Evolutionary conservation across 2,113 vertebrate species (phyloP).

Genomic region (Cyrtonyx montezumae): DNA sequence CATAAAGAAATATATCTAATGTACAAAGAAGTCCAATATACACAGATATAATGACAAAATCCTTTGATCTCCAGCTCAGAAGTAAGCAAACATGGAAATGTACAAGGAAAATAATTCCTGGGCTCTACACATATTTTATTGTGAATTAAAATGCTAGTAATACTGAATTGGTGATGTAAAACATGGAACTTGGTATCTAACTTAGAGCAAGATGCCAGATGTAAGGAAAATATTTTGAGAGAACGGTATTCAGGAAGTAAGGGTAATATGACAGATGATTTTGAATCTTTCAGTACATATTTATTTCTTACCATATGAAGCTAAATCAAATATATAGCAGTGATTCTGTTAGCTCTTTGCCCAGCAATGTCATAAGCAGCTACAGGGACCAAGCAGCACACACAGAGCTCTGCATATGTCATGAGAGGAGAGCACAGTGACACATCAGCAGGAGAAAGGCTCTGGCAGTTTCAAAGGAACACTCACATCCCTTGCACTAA

Average conservation of each 20-base stretch:
- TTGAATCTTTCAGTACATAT: not conserved
- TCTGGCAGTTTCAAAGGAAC: not conserved
- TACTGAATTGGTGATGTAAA: not conserved
- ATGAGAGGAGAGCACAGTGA: not conserved
- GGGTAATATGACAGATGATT: not conserved
- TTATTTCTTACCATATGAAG: not conserved
- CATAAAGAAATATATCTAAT: not conserved
- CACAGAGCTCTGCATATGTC: accelerated
- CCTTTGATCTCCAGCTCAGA: not conserved
- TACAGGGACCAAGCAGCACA: not conserved
- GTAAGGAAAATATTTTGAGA: not conserved
- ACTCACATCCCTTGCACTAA: accelerated
- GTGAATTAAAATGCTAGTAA: not conserved
- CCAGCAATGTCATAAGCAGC: not conserved
- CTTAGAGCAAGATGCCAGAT: not conserved
- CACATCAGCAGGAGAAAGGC: not conserved
- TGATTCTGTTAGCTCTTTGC: not conserved
- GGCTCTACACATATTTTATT: not conserved
- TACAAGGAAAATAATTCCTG: not conserved
- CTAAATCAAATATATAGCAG: not conserved
- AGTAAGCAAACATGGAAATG: not conserved
- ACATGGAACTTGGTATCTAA: not conserved
- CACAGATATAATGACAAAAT: not conserved
- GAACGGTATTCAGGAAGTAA: not conserved
- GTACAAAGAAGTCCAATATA: not conserved